phyloP scores from a whole-genome alignment of 2,797 vertebrate genomes.

The Artibeus lituratus region DNA sequence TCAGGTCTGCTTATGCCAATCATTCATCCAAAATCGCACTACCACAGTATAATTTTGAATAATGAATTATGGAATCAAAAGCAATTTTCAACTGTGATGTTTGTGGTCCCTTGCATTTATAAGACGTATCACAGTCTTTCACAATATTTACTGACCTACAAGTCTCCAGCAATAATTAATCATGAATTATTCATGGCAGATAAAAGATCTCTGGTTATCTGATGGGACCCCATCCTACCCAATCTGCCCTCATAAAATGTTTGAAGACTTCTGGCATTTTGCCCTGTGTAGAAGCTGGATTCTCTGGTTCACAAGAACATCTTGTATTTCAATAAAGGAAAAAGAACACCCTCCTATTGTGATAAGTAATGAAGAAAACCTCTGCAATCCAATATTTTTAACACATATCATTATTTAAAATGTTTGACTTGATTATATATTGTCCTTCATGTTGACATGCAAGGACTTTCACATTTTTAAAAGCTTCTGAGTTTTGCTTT shows the following conservation, averaged over 20 bases:
- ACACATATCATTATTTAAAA: conserved; percentile 31
- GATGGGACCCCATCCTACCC: conserved; percentile 53
- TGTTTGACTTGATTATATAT: conserved; percentile 23
- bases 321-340: conserved; percentile 21
- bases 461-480: conserved; percentile 3
- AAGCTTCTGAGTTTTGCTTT: conserved; percentile 50
- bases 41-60: background rate
- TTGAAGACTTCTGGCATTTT: conserved; percentile 52
- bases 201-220: conserved; percentile 66
- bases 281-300: conserved; percentile 19
- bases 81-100: background rate
- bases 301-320: conserved; percentile 57
- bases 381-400: conserved; percentile 41
- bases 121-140: background rate
- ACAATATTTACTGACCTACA: conserved; percentile 53
- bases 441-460: conserved; percentile 41
- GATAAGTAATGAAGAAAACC: conserved; percentile 46
- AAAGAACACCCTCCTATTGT: background rate
- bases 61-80: background rate
- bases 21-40: background rate
- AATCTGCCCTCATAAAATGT: background rate
- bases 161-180: conserved; percentile 49
- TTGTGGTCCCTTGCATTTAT: background rate
- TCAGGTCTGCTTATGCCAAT: background rate
- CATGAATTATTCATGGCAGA: conserved; percentile 64